phyloP scores from a whole-genome alignment of 2,888 invertebrate genomes.

The Altica lythri region DNA sequence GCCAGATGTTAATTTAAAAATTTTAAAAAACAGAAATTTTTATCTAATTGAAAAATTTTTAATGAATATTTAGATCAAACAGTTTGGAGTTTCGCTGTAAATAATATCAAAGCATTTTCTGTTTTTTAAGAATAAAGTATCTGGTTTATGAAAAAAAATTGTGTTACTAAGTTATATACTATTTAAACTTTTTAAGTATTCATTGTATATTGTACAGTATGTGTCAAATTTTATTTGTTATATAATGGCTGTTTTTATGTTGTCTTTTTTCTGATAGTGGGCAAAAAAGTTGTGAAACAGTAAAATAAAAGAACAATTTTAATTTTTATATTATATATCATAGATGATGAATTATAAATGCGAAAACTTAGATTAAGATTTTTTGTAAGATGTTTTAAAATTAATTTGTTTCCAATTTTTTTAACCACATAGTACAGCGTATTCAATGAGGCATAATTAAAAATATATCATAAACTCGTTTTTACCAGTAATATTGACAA shows the following conservation, averaged over 20 bases:
- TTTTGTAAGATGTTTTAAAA: not conserved
- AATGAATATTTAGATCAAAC: no score
- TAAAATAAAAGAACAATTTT: no score
- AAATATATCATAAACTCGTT: no score
- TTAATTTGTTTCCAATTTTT: not conserved
- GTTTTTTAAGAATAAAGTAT: not conserved
- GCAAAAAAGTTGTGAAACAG: constrained; percentile 3
- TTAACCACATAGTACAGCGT: no score
- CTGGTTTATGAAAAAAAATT: not conserved
- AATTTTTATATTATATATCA: not conserved
- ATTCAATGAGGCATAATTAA: no score
- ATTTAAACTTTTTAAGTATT: not conserved
- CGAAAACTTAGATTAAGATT: not conserved
- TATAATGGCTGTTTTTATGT: constrained; percentile 13
- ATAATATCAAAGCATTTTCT: not conserved
- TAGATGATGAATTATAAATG: not conserved
- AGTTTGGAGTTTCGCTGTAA: no score
- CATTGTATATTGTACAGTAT: constrained; percentile 15
- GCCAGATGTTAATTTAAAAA: no score
- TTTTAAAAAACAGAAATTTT: no score
- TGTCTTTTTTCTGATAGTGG: constrained; percentile 6
- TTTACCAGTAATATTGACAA: no score
- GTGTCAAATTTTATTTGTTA: constrained; percentile 16
- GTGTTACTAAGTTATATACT: not conserved
- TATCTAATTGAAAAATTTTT: no score